phyloP scores from a whole-genome alignment of 1,140 invertebrate species.

The Carcinoscorpius rotundicauda region DNA sequence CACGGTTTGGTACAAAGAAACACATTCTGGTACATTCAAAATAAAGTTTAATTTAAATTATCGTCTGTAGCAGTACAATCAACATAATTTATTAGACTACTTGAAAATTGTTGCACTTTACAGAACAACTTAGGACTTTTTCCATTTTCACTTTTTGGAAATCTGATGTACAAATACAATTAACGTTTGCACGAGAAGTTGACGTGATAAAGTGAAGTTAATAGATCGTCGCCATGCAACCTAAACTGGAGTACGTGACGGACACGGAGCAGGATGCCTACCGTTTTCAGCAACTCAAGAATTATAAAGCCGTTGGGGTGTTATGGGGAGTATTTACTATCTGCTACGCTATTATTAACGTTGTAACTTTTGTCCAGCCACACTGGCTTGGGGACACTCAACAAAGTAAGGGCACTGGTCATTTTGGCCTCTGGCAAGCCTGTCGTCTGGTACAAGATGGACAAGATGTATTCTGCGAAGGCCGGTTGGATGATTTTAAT shows the following conservation, averaged over 20 bases:
- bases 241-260: slow-evolving; percentile 7
- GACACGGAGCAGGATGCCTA: slow-evolving; percentile 35
- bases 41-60: too few species aligned
- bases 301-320: slow-evolving; percentile 89
- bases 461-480: slow-evolving; percentile 52
- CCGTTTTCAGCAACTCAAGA: slow-evolving; percentile 82
- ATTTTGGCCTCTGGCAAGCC: slow-evolving; percentile 76
- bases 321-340: slow-evolving; percentile 93
- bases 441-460: slow-evolving; percentile 44
- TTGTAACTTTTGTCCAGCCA: slow-evolving; percentile 87
- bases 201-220: too few species aligned
- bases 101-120: too few species aligned
- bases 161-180: too few species aligned
- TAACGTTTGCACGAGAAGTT: too few species aligned
- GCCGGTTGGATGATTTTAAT: slow-evolving; percentile 66
- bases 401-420: slow-evolving; percentile 72
- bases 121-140: too few species aligned
- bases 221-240: too few species aligned
- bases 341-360: slow-evolving; percentile 88
- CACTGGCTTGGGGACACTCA: slow-evolving; percentile 75
- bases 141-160: too few species aligned
- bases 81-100: too few species aligned
- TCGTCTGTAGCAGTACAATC: too few species aligned
- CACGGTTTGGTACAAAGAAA: too few species aligned
- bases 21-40: too few species aligned